Evolutionary conservation across 2,888 invertebrate species (phyloP), one percentile per base, ranked within the genome.

Genomic region (Drosophila suboccidentalis): DNA sequence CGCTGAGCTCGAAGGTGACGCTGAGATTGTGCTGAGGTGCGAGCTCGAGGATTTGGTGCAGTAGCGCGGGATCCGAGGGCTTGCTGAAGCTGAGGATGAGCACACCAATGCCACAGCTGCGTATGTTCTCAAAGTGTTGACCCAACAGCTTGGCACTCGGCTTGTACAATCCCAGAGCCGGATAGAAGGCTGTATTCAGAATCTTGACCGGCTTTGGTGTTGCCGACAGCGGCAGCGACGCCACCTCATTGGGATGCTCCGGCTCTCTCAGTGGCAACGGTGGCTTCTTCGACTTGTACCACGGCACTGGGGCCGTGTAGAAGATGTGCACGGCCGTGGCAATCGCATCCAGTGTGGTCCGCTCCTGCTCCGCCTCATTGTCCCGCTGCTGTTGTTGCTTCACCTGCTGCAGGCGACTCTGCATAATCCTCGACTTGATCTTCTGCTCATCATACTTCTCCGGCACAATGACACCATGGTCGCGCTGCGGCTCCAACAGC

Each of bases 1-100:
- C 94, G 76, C 94, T 94, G 41, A 95, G 93, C 86, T 95, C 95
- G 34, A 95, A 93, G 9, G 94, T 94, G 15, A 95, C 92, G 91
- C 94, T 94, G 4, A 94, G 89, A 75, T 93, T 93, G 77, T 93
- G 92, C 53, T 91, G 91, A 8, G 93, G 92, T 4, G 94, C 94
- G 15, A 93, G 79, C 44, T 93, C 92, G 77, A 94, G 90, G 46
- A 94, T 87, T 11, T 92, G 89, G 61, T 93, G 93, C 17, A 89
- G 75, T 32, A 93, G 63, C n/a, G 93, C 85, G 44, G 75, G 47
- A 55, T 91, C 90, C n/a, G 81, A 63, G 0, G 90, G 70, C 22
- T 89, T 90, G 2, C 71, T 83, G 19, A 94, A 94, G 71, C 94
- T 95, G 93, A 95, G 32, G 93, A 92, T 94, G 11, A 95, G 82